Evolutionary conservation across 2,797 vertebrate species (phyloP).

Genomic region (Paratrypauchen microcephalus): DNA sequence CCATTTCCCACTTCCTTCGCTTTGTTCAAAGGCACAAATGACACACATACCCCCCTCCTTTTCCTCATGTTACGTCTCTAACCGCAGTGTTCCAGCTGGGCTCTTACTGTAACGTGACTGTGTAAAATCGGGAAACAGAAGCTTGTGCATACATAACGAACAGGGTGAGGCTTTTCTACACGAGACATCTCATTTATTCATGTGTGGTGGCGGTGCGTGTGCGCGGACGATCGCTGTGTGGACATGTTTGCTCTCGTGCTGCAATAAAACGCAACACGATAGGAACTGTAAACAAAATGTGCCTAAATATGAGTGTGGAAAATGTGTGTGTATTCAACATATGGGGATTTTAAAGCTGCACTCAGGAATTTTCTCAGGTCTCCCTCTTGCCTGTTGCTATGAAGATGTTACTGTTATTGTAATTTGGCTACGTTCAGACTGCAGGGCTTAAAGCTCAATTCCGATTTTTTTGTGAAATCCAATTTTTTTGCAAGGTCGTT

Average conservation of each 20-base stretch:
- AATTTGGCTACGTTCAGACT: too few relatives aligned
- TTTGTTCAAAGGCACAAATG: conserved; percentile 30
- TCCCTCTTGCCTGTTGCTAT: too few relatives aligned
- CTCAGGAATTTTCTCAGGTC: too few relatives aligned
- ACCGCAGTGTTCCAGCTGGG: not conserved
- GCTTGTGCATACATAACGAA: not conserved
- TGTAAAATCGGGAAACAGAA: not conserved
- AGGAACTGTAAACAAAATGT: not conserved
- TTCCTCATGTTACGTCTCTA: not conserved
- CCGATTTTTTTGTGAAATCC: too few relatives aligned
- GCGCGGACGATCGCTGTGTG: not conserved
- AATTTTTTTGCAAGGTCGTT: too few relatives aligned
- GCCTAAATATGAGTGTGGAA: not conserved
- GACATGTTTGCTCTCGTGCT: not conserved
- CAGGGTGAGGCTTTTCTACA: not conserved
- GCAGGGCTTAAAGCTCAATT: too few relatives aligned
- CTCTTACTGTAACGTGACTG: not conserved
- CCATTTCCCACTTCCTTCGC: conserved; percentile 37
- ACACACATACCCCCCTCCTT: not conserved
- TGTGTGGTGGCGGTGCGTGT: not conserved
- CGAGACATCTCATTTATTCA: conserved; percentile 4
- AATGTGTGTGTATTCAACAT: too few relatives aligned
- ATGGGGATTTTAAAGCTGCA: too few relatives aligned
- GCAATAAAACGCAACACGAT: not conserved
- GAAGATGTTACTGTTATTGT: too few relatives aligned